Evolutionary conservation across 2,113 vertebrate species (phyloP), one percentile per base, ranked within the genome.

Genomic region (Dromaius novaehollandiae): DNA sequence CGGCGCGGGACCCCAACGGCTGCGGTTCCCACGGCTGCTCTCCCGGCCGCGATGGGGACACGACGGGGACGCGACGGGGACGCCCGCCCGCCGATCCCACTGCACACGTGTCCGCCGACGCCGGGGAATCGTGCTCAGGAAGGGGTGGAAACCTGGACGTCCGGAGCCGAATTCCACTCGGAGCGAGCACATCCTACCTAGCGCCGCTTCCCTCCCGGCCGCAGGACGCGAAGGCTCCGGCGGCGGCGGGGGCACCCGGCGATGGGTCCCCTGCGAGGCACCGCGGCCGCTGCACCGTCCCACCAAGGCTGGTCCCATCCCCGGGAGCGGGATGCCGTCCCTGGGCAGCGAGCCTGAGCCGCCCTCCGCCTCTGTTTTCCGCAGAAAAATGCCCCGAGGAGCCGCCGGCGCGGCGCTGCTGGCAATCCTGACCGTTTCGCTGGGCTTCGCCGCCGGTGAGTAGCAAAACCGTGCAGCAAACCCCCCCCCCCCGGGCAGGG

Each of bases 391-490:
- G 97, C 51, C 4, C 71, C 48, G 83, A 2, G 75, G 50, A 70
- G 86, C 69, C 11, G n/a, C 46, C 2, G 15, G 63, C 85, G 42
- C 15, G 20, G 66, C 30, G 28, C 15, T 95, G 64, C 77, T 97
- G 95, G 63, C 4, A 1, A 69, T 97, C 68, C 4, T 98, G 88
- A 18, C 76, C 3, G 18, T 96, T 28, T 76, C 89, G 44, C 46
- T 91, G 4, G 2, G 75, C 83, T 3, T 80, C 2, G 78, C 91
- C 3, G 71, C 76, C 1, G 95, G 97, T 98, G 96, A 97, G 97
- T 94, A 63, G 75, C 78, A 3, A 10, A 0, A 5, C 1, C 0
- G 1, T 0, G 40, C 5, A 14, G 25, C 1, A 86, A 19, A 26
- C 9, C 14, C 11, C 5, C 9, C 14, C 11, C 5, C 19, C 40